Base-by-base conservation (phyloP, 2,888 invertebrate genomes). In the Lutraria lutraria region DNA sequence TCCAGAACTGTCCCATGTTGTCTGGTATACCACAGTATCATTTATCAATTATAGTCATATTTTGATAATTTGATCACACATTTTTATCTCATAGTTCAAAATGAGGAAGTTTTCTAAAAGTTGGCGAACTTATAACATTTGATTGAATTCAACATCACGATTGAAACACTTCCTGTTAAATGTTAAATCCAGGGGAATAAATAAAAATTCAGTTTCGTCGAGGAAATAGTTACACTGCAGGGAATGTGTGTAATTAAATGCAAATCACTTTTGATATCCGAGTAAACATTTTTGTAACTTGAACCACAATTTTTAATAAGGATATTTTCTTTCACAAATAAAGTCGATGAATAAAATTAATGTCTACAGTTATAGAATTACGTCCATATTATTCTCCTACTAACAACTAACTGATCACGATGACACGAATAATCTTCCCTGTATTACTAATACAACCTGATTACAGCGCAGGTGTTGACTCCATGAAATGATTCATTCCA, bases 1-100 rank as follows among this genome's bases (percentile, higher is more conserved):
- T 93, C 94, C 94, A 94, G 31, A 94, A 85, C 60, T 94, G 92
- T n/a, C 94, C 94, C 93, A 94, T 94, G 53, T 29, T 84, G 19
- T n/a, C n/a, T 19, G 29, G n/a, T n/a, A 53, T n/a, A 10, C 16
- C 79, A 15, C 29, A 31, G 21, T 21, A 34, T 79, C 16, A 79
- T 68, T n/a, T 4, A 68, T 25, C 63, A 25, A n/a, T 68, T 68
- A 12, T 68, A 68, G 8, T 68, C 63, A 25, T 10, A n/a, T n/a
- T 2, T 25, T 68, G n/a, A 68, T 60, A 0, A 10, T n/a, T 8
- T 25, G 13, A 12, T 25, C 10, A 4, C 25, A 25, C 25, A 1
- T n/a, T 68, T 25, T 25, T 25, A 8, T 25, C 25, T 25, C 63
- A 25, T 25, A 60, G 19, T 19, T 0, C n/a, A n/a, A 8, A 60